Conservation (phyloP, 2,888 invertebrate genomes). For the Morpho deidamia region DNA sequence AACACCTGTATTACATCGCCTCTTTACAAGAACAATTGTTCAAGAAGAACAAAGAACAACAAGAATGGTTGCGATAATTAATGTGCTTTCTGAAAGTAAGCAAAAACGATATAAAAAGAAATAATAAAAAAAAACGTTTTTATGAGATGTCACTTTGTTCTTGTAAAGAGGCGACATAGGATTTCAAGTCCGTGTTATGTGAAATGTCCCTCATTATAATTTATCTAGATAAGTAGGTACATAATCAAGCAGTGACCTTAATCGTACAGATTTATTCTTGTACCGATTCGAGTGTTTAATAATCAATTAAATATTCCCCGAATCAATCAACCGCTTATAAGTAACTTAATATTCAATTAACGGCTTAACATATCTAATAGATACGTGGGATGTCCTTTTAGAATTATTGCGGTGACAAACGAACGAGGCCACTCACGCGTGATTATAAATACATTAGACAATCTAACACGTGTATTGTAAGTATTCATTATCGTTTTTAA, state of each 20-base stretch:
- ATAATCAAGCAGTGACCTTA: constrained; percentile 29
- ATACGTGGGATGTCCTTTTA: constrained; percentile 36
- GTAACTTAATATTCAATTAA: constrained; percentile 62
- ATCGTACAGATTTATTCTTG: constrained; percentile 43
- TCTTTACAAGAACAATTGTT: too few relatives aligned
- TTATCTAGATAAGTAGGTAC: constrained; percentile 13
- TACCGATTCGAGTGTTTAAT: constrained; percentile 46
- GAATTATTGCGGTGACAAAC: constrained; percentile 21
- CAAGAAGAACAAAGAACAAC: too few relatives aligned
- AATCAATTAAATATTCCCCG: constrained; percentile 53
- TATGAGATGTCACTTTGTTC: too few relatives aligned
- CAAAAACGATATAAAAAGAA: too few relatives aligned
- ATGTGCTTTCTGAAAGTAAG: too few relatives aligned
- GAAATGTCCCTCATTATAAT: not conserved
- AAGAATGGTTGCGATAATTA: too few relatives aligned
- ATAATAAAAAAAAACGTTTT: too few relatives aligned
- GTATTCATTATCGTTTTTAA: constrained; percentile 20
- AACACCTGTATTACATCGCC: too few relatives aligned
- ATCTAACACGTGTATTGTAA: constrained; percentile 20
- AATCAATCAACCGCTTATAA: constrained; percentile 50
- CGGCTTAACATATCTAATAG: constrained; percentile 38
- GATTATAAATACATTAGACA: constrained; percentile 59
- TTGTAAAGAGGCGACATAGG: too few relatives aligned
- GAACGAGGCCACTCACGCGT: constrained; percentile 27
- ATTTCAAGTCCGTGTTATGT: not conserved